Base-by-base conservation (phyloP, 2,113 vertebrate species). In the Centropristis striata region DNA sequence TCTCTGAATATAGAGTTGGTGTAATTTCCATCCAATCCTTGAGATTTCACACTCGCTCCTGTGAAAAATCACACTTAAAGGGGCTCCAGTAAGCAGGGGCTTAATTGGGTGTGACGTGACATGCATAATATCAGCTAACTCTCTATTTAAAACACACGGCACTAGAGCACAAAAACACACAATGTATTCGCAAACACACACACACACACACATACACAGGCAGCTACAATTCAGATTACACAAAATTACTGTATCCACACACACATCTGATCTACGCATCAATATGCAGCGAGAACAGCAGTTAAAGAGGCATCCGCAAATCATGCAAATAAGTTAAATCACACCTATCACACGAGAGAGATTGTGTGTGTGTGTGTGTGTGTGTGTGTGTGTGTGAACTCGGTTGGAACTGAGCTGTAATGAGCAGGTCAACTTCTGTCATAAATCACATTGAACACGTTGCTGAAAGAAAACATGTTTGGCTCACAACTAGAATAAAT, bases 61-160 rank as follows among this genome's bases (percentile, higher is more conserved):
- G 94, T 92, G 93, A 95, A 93, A 94, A 86, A 90, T 95, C 92
- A 90, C 94, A 95, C 93, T 91, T 87, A 80, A 90, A 71, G 86
- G 86, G 76, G 83, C 81, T 89, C 82, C 92, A 76, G 82, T 84
- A 86, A 82, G 84, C 81, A 80, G 75, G 84, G 82, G 83, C 78
- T 91, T 95, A 94, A 95, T 95, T 93, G 92, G 89, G 42, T 81
- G 83, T 82, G 85, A 83, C 74, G 87, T 90, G 88, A 93, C 78
- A 13, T 18, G 91, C 88, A 94, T 92, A 90, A 89, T 47, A 80
- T 83, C 53, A 53, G 55, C 79, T 77, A 71, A 67, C 46, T 73
- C 51, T 60, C 69, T 59, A 75, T 83, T 89, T 87, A 82, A 92
- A 86, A 77, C 50, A 85, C 86, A 84, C 79, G 21, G 3, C 10